phyloP scores from a whole-genome alignment of 2,888 invertebrate genomes.

The Parnassius smintheus region DNA sequence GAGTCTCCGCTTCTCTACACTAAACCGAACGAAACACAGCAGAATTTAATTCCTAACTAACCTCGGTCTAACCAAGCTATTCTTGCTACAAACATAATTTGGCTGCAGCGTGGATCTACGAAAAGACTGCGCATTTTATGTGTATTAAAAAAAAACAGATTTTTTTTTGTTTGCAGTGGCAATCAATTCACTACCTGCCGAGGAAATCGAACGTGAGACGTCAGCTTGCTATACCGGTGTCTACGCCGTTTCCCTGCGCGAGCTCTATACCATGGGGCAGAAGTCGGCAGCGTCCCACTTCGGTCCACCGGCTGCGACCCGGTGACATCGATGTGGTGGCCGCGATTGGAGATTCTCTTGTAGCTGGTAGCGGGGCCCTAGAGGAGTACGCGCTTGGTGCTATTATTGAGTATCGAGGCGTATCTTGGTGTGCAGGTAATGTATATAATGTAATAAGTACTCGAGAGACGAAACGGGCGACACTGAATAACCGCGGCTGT shows the following conservation, averaged over 20 bases:
- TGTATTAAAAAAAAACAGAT: too few relatives aligned
- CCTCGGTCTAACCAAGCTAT: too few relatives aligned
- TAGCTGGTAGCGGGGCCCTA: slow-evolving; percentile 87
- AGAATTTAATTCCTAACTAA: too few relatives aligned
- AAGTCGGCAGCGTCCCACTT: slow-evolving; percentile 75
- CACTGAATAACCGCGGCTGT: too few relatives aligned
- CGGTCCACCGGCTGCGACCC: slow-evolving; percentile 85
- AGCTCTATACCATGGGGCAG: slow-evolving; percentile 63
- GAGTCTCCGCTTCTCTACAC: too few relatives aligned
- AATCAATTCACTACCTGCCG: slow-evolving; percentile 66
- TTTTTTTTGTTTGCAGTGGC: slow-evolving; percentile 49
- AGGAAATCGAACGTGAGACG: slow-evolving; percentile 70
- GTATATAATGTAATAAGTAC: too few relatives aligned
- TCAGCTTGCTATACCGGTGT: slow-evolving; percentile 72
- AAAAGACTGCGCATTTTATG: too few relatives aligned
- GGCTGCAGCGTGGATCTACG: too few relatives aligned
- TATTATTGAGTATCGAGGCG: slow-evolving; percentile 86
- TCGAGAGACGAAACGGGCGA: too few relatives aligned
- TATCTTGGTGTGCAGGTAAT: slow-evolving; percentile 87
- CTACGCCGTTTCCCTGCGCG: slow-evolving; percentile 82
- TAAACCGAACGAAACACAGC: too few relatives aligned
- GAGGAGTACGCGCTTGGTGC: slow-evolving; percentile 87
- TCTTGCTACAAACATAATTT: too few relatives aligned
- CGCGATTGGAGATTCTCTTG: slow-evolving; percentile 86
- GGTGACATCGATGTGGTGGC: slow-evolving; percentile 86